Evolutionary conservation across 2,797 vertebrate species (phyloP).

Genomic region (Babyrousa celebensis): DNA sequence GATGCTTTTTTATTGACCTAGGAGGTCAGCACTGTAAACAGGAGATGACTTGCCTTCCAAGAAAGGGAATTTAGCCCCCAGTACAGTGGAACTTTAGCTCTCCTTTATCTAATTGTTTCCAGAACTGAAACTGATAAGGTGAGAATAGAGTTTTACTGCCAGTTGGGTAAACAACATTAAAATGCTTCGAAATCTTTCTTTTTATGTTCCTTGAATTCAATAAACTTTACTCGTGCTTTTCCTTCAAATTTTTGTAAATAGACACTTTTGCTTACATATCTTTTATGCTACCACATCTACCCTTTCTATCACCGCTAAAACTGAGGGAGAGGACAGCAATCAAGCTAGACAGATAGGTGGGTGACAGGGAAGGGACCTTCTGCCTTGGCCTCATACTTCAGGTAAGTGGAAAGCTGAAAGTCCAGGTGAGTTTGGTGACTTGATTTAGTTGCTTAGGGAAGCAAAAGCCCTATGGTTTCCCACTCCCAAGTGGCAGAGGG

Average conservation of each 20-base stretch:
- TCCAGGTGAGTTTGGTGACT: too few relatives aligned
- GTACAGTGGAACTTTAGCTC: not conserved
- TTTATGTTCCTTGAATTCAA: not conserved
- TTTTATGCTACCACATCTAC: not conserved
- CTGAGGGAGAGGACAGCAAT: not conserved
- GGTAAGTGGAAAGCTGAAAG: not conserved
- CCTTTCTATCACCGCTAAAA: not conserved
- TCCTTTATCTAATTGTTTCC: not conserved
- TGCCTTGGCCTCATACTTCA: not conserved
- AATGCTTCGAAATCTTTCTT: conserved; percentile 54
- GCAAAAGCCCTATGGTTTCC: not conserved
- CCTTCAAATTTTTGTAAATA: conserved; percentile 4
- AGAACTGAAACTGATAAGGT: conserved; percentile 23
- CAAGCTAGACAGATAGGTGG: not conserved
- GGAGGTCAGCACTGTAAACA: not conserved
- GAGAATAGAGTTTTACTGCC: conserved; percentile 36
- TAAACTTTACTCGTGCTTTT: not conserved
- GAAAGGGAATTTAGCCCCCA: not conserved
- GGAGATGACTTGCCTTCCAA: not conserved
- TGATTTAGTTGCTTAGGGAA: not conserved
- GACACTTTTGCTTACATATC: not conserved
- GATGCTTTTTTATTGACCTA: not conserved
- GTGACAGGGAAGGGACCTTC: not conserved
- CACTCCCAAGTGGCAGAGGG: not conserved
- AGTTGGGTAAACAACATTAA: not conserved